These are phyloP conservation scores for Amphipoea oculea DNA, from an alignment of 2,888 invertebrate species.

Conservation along the genomic window DNA sequence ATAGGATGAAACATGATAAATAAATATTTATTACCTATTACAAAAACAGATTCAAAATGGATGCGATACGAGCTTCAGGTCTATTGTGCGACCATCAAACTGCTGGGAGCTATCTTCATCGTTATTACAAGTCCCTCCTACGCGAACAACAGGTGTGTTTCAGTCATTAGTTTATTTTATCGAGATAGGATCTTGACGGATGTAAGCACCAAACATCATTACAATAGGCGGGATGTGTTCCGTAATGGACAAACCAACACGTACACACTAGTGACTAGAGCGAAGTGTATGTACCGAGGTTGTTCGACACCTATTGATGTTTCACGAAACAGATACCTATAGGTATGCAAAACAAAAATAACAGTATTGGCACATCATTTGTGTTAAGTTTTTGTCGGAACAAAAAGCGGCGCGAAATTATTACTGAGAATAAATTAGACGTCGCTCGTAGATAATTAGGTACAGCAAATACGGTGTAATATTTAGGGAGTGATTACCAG, in stretches of 20 bases:
- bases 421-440: constrained; percentile 85
- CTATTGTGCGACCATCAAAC: constrained; percentile 78
- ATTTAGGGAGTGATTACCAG: constrained; percentile 82
- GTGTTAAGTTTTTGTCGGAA: constrained; percentile 80
- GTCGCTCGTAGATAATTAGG: constrained; percentile 82
- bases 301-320: constrained; percentile 78
- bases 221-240: constrained; percentile 85
- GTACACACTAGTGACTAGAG: constrained; percentile 67
- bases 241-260: constrained; percentile 84
- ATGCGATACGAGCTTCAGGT: constrained; percentile 64
- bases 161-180: constrained; percentile 87
- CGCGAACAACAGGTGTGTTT: constrained; percentile 83
- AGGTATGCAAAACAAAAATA: constrained; percentile 84
- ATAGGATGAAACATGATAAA: constrained; percentile 63
- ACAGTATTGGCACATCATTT: constrained; percentile 85
- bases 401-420: constrained; percentile 84
- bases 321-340: constrained; percentile 80
- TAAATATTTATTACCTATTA: constrained; percentile 64
- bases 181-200: constrained; percentile 88
- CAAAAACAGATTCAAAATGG: constrained; percentile 63
- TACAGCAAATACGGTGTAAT: constrained; percentile 75
- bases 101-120: constrained; percentile 80
- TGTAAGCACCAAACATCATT: constrained; percentile 84
- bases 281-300: constrained; percentile 61
- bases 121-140: constrained; percentile 80